Evolutionary conservation across 2,888 invertebrate species (phyloP).

Genomic region (Zaprionus lineosus): DNA sequence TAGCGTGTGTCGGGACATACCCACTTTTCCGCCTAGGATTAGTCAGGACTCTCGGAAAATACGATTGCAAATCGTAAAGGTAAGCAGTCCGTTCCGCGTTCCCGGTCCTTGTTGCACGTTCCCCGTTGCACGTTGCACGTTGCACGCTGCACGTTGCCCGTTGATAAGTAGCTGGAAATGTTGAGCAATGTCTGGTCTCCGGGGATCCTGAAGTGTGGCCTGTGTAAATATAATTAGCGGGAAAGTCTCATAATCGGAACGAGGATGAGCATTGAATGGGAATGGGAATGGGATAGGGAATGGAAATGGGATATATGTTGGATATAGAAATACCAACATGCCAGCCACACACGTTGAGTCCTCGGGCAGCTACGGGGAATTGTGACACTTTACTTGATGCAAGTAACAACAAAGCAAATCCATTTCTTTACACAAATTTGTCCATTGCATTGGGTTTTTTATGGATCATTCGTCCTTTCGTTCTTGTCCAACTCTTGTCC

Average conservation of each 20-base stretch:
- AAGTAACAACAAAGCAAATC: slow-evolving; percentile 38
- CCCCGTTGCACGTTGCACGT: too few relatives aligned
- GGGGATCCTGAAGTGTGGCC: slow-evolving; percentile 26
- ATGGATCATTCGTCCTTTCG: slow-evolving; percentile 26
- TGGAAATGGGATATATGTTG: too few relatives aligned
- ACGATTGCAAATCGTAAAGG: slow-evolving; percentile 42
- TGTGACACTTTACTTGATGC: slow-evolving; percentile 43
- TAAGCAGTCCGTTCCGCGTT: too few relatives aligned
- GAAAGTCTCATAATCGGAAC: slow-evolving; percentile 57
- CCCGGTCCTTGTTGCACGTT: too few relatives aligned
- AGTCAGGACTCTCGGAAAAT: slow-evolving; percentile 58
- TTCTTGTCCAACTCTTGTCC: too few relatives aligned
- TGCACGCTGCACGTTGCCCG: too few relatives aligned
- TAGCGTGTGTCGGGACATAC: slow-evolving; percentile 80
- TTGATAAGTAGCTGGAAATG: slow-evolving; percentile 52
- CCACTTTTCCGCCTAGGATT: slow-evolving; percentile 75
- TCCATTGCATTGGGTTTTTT: slow-evolving; percentile 44
- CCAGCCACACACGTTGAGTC: slow-evolving; percentile 62
- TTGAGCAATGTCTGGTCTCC: slow-evolving; percentile 36
- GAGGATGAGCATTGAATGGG: slow-evolving; percentile 2
- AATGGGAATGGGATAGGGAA: neutral
- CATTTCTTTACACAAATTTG: slow-evolving; percentile 62
- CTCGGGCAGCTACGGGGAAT: slow-evolving; percentile 34
- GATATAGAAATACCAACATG: slow-evolving; percentile 54
- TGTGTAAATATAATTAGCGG: slow-evolving; percentile 63